These are phyloP conservation scores for Yponomeuta sedellus DNA, from an alignment of 2,888 invertebrate genomes.

Conservation along the genomic window DNA sequence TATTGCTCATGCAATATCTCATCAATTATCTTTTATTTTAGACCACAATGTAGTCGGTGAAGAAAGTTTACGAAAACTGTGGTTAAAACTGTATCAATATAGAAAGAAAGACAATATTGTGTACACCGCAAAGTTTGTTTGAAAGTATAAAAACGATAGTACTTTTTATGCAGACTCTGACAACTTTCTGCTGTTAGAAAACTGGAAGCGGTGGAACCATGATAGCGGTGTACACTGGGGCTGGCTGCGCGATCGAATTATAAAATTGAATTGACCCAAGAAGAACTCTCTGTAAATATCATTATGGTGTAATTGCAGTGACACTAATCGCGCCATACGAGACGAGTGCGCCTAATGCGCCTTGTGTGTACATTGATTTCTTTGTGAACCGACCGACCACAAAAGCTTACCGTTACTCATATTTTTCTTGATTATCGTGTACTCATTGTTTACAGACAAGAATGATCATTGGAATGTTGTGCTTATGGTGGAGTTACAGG, in stretches of 20 bases:
- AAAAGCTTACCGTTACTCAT: constrained; percentile 35
- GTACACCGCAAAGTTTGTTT: constrained; percentile 33
- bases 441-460: constrained; percentile 23
- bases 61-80: constrained; percentile 11
- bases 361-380: constrained; percentile 44
- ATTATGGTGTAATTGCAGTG: constrained; percentile 45
- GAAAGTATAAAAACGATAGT: constrained; percentile 42
- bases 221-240: constrained; percentile 9
- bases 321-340: constrained; percentile 45
- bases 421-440: constrained; percentile 31
- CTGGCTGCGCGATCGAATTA: constrained; percentile 28
- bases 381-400: constrained; percentile 31
- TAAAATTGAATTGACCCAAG: constrained; percentile 42
- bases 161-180: constrained; percentile 23
- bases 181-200: background rate
- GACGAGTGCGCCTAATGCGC: constrained; percentile 29
- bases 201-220: background rate
- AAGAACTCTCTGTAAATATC: constrained; percentile 34
- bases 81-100: constrained; percentile 20
- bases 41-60: background rate
- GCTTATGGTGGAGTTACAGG: no score
- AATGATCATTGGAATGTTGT: constrained; percentile 13
- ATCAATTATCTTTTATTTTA: background rate
- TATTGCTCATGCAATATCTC: constrained; percentile 27
- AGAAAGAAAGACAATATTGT: constrained; percentile 24